These are phyloP conservation scores for Luperina nickerlii DNA, from an alignment of 2,888 invertebrate species.

Conservation along the genomic window DNA sequence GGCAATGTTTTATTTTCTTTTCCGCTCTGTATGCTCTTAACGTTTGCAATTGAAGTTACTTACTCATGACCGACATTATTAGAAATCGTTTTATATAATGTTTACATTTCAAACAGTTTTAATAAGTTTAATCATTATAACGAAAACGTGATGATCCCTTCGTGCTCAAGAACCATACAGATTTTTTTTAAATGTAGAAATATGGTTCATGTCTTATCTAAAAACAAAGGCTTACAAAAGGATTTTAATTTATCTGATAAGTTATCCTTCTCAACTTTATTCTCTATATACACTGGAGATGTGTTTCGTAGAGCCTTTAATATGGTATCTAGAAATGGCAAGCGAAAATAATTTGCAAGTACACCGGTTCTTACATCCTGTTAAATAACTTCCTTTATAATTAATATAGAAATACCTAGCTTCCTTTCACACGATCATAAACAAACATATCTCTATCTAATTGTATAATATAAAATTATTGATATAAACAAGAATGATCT, in stretches of 20 bases:
- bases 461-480: slow-evolving; percentile 37
- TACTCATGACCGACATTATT: background rate
- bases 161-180: background rate
- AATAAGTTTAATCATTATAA: background rate
- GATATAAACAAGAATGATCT: slow-evolving; percentile 55
- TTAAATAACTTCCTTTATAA: slow-evolving; percentile 42
- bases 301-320: slow-evolving; percentile 6
- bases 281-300: background rate
- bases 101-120: background rate
- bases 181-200: background rate
- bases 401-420: slow-evolving; percentile 3
- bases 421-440: slow-evolving; percentile 43
- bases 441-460: slow-evolving; percentile 11
- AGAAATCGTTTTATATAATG: background rate
- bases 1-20: slow-evolving; percentile 16
- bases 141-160: background rate
- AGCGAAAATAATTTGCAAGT: slow-evolving; percentile 8
- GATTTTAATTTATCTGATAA: background rate
- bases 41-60: background rate
- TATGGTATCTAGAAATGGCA: slow-evolving; percentile 8
- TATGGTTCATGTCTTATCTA: background rate
- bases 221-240: background rate
- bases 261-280: background rate
- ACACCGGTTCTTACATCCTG: slow-evolving; percentile 27
- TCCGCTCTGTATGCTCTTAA: background rate